Base-by-base conservation (phyloP, 2,113 vertebrate species). In the Beaufortia kweichowensis region DNA sequence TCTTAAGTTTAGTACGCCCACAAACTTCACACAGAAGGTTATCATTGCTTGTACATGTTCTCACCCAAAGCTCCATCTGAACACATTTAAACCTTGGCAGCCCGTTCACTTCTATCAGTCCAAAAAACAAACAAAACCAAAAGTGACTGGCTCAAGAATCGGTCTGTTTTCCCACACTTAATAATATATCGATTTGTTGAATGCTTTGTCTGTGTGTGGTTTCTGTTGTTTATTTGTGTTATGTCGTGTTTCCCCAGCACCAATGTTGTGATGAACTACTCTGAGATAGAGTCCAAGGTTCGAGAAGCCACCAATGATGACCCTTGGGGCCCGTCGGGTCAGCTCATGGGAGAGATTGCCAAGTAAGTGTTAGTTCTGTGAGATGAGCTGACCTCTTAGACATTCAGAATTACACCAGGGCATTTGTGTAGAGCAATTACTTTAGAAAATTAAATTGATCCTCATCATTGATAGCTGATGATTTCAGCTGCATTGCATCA, bases 181-280 rank as follows among this genome's bases (percentile, higher is more conserved):
- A 43, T 39, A 65, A 19, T 65, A 43, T 26, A 65, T 24, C 0
- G 35, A 43, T 14, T 28, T 66, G 24, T 39, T 39, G 35, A 39
- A 39, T 39, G 35, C 35, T 19, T 35, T 46, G 35, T 65, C 26
- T 66, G 8, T 76, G 35, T 68, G 50, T 74, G 68, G 24, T 39
- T 41, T 23, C 43, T 76, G n/a, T 21, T 71, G 33, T 31, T 77
- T 67, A 67, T 67, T 77, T 68, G 21, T 69, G 31, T 48, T 70
- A 39, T 23, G 21, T 71, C 12, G 53, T 33, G 56, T 76, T 70
- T 69, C 72, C 62, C 81, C 85, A 94, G 97, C 92, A 99, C 97
- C 90, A 98, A 99, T 85, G 96, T 99, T 92, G 97, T 99, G 88
- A 99, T 99, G 97, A 99, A 99, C 95, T 99, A 99, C 92, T 98